These are phyloP conservation scores for Anas bahamensis DNA, from an alignment of 2,797 vertebrate species.

Conservation along the genomic window DNA sequence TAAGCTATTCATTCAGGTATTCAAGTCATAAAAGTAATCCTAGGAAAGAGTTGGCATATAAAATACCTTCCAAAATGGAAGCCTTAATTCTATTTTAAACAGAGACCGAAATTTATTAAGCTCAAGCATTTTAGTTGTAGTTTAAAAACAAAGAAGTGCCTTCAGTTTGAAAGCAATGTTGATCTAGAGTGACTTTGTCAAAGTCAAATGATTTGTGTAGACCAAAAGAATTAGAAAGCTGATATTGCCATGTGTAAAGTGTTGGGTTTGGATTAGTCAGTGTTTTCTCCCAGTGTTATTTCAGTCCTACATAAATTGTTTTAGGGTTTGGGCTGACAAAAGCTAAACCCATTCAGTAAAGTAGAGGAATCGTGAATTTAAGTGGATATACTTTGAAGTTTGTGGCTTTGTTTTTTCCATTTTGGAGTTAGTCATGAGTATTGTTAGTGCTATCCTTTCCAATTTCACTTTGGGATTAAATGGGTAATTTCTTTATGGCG, in stretches of 20 bases:
- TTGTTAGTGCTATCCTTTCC: background rate
- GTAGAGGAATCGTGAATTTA: background rate
- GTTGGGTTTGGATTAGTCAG: background rate
- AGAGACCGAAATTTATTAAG: conserved; percentile 12
- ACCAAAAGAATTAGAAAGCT: background rate
- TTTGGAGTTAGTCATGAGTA: background rate
- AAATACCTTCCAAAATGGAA: background rate
- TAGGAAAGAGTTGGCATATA: background rate
- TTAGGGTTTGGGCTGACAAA: background rate
- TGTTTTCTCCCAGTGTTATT: background rate
- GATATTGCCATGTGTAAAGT: background rate
- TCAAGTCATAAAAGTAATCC: background rate
- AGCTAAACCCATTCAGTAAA: background rate
- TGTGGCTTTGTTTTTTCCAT: background rate
- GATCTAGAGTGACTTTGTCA: background rate
- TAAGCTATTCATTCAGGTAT: background rate
- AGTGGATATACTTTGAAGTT: background rate
- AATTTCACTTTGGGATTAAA: background rate
- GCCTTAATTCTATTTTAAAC: background rate
- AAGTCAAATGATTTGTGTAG: background rate
- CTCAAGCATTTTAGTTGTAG: background rate
- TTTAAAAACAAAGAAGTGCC: conserved; percentile 1
- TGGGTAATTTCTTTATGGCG: background rate
- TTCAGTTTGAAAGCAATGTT: background rate
- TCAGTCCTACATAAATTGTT: background rate